These are phyloP conservation scores for Trichomycterus rosablanca DNA, from an alignment of 2,113 vertebrate species.

Conservation along the genomic window DNA sequence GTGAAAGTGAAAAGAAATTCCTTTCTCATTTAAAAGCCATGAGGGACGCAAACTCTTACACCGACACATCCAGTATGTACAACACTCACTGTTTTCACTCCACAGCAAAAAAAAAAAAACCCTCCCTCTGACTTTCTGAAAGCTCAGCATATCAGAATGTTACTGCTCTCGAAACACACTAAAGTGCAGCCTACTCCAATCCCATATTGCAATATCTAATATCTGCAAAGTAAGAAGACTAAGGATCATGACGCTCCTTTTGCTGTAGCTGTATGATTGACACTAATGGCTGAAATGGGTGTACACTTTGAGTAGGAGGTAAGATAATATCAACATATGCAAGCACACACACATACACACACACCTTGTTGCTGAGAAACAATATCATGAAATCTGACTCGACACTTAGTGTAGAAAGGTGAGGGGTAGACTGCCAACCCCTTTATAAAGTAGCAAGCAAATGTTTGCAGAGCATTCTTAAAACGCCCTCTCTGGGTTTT, in stretches of 20 bases:
- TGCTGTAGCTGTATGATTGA: no score
- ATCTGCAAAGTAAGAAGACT: no score
- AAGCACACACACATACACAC: conserved; percentile 10
- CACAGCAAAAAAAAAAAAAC: neutral
- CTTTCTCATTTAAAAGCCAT: no score
- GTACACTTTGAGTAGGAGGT: no score
- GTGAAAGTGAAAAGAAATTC: no score
- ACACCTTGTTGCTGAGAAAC: neutral
- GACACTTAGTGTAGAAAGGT: conserved; percentile 4
- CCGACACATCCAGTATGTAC: no score
- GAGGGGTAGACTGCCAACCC: neutral
- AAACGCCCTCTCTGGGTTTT: conserved; percentile 1
- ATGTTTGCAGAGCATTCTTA: conserved; percentile 15
- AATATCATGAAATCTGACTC: conserved; percentile 26
- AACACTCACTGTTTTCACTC: no score
- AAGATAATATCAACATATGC: neutral
- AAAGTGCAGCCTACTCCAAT: no score
- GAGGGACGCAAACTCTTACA: no score
- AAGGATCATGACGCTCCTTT: no score
- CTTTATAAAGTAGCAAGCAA: conserved; percentile 7
- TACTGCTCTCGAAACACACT: conserved; percentile 29
- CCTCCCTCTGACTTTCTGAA: conserved; percentile 30
- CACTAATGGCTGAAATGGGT: no score
- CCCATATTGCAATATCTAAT: no score
- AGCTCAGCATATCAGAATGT: conserved; percentile 39